A percentile compares a stretch with the other conserved stretches of the same genome.
These are phyloP conservation scores for Scomberomorus guttatus DNA, from an alignment of 2,797 vertebrate genomes.

Conservation along the genomic window DNA sequence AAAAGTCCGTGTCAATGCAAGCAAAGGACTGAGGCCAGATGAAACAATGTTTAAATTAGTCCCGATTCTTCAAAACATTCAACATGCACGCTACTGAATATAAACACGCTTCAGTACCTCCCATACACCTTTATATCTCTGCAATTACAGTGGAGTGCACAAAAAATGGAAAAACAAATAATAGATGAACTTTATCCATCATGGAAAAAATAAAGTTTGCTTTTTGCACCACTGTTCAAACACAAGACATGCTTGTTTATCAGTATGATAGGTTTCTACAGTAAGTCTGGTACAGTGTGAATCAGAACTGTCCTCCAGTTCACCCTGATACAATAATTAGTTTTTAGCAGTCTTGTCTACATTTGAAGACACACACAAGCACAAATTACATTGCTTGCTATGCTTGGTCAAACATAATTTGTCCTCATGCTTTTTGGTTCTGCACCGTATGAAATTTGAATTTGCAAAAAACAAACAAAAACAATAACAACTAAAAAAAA, in stretches of 20 bases:
- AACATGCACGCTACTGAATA: conserved; percentile 66
- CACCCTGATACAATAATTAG: conserved; percentile 3
- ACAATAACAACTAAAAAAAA: not conserved
- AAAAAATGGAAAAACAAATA: conserved; percentile 27
- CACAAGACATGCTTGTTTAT: conserved; percentile 44
- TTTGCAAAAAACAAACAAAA: not conserved
- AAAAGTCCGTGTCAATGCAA: conserved; percentile 56
- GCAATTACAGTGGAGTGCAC: conserved; percentile 55
- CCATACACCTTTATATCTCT: conserved; percentile 33
- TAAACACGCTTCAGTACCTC: conserved; percentile 37
- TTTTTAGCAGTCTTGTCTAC: conserved; percentile 2
- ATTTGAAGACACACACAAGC: conserved; percentile 5
- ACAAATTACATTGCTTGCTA: too few relatives aligned
- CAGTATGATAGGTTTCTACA: conserved; percentile 14
- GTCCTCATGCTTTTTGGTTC: conserved; percentile 37
- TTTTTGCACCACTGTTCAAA: conserved; percentile 46
- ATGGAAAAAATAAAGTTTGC: conserved; percentile 40
- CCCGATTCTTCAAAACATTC: conserved; percentile 25
- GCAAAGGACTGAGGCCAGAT: conserved; percentile 44
- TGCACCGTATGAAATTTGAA: not conserved
- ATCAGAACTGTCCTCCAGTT: conserved; percentile 21
- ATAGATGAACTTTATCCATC: conserved; percentile 27
- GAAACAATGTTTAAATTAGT: conserved; percentile 31
- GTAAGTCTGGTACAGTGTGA: conserved; percentile 14
- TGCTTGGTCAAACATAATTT: not conserved